phyloP scores from a whole-genome alignment of 2,113 vertebrate genomes.

The Psilopogon haemacephalus region DNA sequence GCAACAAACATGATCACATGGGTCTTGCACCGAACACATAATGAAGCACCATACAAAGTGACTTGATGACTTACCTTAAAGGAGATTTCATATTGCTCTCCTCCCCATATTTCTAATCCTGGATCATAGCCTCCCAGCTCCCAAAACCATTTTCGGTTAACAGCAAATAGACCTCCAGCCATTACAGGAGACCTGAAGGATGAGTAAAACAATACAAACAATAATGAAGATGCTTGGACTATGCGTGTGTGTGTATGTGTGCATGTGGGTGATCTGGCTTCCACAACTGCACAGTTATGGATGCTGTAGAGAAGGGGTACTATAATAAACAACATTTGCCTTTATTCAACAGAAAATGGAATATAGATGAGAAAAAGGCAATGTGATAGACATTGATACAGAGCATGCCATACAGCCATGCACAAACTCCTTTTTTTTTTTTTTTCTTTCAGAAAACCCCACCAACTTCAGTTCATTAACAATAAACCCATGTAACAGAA shows the following conservation, averaged over 20 bases:
- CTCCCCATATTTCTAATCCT: constrained; percentile 88
- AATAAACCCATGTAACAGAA: neutral
- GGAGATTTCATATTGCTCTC: constrained; percentile 88
- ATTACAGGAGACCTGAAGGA: constrained; percentile 87
- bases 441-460: neutral
- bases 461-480: neutral
- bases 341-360: neutral
- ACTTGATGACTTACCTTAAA: constrained; percentile 79
- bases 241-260: rapidly evolving
- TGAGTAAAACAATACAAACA: neutral
- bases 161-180: constrained; percentile 88
- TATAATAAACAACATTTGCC: neutral
- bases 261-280: neutral
- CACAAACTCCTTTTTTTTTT: neutral
- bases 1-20: neutral
- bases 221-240: neutral
- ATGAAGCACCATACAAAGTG: neutral
- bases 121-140: constrained; percentile 86
- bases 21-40: neutral
- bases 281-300: neutral
- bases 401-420: neutral
- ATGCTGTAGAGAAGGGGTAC: neutral
- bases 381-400: neutral
- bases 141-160: constrained; percentile 89
- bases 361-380: neutral